These are phyloP conservation scores for Pseudomyrmex flavicornis DNA, from an alignment of 1,140 invertebrate genomes.

Conservation along the genomic window DNA sequence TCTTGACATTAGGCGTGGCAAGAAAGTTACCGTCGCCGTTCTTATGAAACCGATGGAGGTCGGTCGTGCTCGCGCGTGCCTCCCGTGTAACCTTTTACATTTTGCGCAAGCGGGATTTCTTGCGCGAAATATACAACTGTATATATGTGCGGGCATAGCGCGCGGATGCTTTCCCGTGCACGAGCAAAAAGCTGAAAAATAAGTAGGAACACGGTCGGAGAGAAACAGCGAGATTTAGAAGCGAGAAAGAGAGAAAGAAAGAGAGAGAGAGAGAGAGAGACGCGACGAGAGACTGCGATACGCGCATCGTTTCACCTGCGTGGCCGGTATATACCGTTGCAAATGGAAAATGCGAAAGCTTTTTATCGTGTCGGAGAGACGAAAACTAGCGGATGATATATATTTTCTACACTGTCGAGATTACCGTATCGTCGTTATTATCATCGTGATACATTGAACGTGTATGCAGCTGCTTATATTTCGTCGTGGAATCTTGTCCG, in stretches of 20 bases:
- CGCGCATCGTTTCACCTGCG: not conserved
- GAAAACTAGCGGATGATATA: not conserved
- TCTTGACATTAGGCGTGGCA: conserved; percentile 74
- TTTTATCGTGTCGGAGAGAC: not conserved
- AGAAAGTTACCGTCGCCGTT: conserved; percentile 50
- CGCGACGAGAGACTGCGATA: conserved; percentile 6
- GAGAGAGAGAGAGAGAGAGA: conserved; percentile 12
- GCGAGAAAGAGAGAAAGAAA: conserved; percentile 7
- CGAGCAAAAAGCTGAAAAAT: conserved; percentile 48
- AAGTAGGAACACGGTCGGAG: not conserved
- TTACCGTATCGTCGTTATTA: not conserved
- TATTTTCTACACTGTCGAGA: not conserved
- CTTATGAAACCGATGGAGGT: conserved; percentile 51
- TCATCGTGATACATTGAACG: too few species aligned
- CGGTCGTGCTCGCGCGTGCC: conserved; percentile 45
- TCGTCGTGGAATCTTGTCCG: too few species aligned
- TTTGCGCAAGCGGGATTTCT: conserved; percentile 72
- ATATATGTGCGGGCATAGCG: not conserved
- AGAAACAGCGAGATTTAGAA: not conserved
- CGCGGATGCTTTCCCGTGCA: conserved; percentile 56
- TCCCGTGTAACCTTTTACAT: conserved; percentile 68
- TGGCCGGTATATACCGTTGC: not conserved
- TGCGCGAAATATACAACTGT: conserved; percentile 60
- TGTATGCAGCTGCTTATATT: too few species aligned
- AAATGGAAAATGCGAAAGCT: conserved; percentile 13